phyloP scores from a whole-genome alignment of 2,888 invertebrate genomes.

The Epistrophe eligans region DNA sequence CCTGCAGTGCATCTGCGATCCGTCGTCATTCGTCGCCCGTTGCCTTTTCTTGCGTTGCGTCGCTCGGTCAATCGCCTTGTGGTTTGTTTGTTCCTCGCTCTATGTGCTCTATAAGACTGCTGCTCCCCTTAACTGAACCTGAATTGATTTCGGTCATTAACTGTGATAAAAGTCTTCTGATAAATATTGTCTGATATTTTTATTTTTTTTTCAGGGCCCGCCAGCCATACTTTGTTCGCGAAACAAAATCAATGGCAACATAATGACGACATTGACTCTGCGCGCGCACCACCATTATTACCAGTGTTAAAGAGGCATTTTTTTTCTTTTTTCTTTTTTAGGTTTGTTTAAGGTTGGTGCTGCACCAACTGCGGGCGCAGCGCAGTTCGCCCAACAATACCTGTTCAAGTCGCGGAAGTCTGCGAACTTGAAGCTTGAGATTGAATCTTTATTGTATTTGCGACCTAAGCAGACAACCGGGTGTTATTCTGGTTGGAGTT shows the following conservation, averaged over 20 bases:
- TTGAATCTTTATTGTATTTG: constrained; percentile 71
- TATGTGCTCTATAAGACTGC: neutral
- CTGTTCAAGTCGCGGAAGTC: constrained; percentile 70
- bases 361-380: constrained; percentile 19
- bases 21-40: neutral
- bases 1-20: neutral
- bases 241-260: constrained; percentile 68
- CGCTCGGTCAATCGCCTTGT: neutral
- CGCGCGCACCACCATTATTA: neutral
- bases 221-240: constrained; percentile 63
- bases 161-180: constrained; percentile 69
- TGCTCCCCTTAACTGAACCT: constrained; percentile 51
- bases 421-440: constrained; percentile 60
- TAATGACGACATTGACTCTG: constrained; percentile 75
- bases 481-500: constrained; percentile 34
- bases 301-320: constrained; percentile 4
- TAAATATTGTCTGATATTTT: constrained; percentile 65
- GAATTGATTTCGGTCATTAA: constrained; percentile 74
- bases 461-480: constrained; percentile 36
- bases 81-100: neutral
- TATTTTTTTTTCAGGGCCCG: constrained; percentile 49
- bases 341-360: constrained; percentile 7
- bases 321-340: neutral
- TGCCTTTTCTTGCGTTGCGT: neutral
- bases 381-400: constrained; percentile 27